phyloP scores from a whole-genome alignment of 2,113 vertebrate genomes.

The Tragulus kanchil region DNA sequence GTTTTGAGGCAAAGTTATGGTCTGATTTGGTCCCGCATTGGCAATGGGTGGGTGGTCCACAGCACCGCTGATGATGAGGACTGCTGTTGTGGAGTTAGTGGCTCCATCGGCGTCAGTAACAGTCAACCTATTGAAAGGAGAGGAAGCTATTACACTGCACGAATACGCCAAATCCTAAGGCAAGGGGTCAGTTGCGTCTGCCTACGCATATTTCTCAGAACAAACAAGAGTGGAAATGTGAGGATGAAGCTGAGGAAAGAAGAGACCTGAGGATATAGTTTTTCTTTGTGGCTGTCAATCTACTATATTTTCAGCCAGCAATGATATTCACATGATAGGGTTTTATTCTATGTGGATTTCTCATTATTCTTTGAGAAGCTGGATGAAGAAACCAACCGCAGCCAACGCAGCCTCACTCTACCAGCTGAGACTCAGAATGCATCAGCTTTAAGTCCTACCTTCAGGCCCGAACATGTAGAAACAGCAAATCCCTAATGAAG shows the following conservation, averaged over 20 bases:
- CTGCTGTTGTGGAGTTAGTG: slow-evolving; percentile 86
- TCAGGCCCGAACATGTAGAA: background rate
- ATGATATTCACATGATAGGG: background rate
- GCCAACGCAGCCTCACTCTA: background rate
- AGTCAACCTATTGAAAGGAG: slow-evolving; percentile 86
- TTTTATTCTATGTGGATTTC: background rate
- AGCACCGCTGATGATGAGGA: slow-evolving; percentile 83
- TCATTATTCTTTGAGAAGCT: background rate
- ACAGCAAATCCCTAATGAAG: background rate
- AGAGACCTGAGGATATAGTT: background rate
- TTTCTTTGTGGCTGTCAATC: background rate
- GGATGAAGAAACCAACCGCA: background rate
- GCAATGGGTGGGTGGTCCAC: slow-evolving; percentile 87
- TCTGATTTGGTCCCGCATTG: slow-evolving; percentile 88
- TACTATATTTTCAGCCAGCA: background rate
- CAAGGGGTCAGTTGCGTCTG: background rate
- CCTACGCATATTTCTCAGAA: background rate
- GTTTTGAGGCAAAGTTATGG: slow-evolving; percentile 88
- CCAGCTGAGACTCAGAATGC: background rate
- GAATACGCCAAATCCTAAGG: background rate
- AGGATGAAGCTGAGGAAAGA: background rate
- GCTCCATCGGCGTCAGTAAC: slow-evolving; percentile 90
- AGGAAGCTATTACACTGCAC: background rate
- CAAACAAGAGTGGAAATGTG: background rate
- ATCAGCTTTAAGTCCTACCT: background rate